Conservation (phyloP, 1,140 invertebrate species). For the Panagrolaimus sp. region DNA sequence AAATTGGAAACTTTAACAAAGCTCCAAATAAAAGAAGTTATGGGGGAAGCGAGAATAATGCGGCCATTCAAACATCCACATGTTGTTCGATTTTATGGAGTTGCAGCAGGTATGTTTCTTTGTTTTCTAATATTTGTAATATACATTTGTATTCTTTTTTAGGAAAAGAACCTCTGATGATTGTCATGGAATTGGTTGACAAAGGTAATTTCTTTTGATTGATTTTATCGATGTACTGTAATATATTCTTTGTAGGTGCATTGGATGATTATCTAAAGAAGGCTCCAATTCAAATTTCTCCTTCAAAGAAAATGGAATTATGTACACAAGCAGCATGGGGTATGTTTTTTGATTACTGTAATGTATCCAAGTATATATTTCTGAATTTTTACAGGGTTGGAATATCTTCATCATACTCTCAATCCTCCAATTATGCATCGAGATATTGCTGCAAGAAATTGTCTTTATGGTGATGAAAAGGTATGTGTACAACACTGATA, state of each 20-base stretch:
- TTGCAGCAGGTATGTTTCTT: too few species aligned
- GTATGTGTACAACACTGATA: neutral
- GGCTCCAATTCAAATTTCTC: slow-evolving; percentile 9
- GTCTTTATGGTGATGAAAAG: slow-evolving; percentile 20
- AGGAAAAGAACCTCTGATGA: slow-evolving; percentile 41
- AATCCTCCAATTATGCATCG: slow-evolving; percentile 41
- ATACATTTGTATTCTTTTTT: slow-evolving; percentile 49
- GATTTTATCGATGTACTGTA: too few species aligned
- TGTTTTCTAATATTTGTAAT: too few species aligned
- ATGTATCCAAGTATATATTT: too few species aligned
- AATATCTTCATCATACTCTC: slow-evolving; percentile 47
- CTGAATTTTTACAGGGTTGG: too few species aligned
- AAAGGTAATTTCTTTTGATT: too few species aligned
- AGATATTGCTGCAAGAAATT: slow-evolving; percentile 46
- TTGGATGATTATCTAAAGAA: slow-evolving; percentile 46
- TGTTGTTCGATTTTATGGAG: too few species aligned
- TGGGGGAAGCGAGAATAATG: slow-evolving; percentile 29
- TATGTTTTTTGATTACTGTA: too few species aligned
- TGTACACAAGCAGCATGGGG: slow-evolving; percentile 36
- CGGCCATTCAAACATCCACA: slow-evolving; percentile 38
- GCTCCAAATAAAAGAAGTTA: slow-evolving; percentile 32
- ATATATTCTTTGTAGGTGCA: too few species aligned
- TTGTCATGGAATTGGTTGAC: slow-evolving; percentile 48
- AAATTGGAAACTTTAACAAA: slow-evolving; percentile 37
- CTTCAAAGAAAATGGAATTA: slow-evolving; percentile 36